Base-by-base conservation (phyloP, 1,140 invertebrate species). In the Drosophila varians region DNA sequence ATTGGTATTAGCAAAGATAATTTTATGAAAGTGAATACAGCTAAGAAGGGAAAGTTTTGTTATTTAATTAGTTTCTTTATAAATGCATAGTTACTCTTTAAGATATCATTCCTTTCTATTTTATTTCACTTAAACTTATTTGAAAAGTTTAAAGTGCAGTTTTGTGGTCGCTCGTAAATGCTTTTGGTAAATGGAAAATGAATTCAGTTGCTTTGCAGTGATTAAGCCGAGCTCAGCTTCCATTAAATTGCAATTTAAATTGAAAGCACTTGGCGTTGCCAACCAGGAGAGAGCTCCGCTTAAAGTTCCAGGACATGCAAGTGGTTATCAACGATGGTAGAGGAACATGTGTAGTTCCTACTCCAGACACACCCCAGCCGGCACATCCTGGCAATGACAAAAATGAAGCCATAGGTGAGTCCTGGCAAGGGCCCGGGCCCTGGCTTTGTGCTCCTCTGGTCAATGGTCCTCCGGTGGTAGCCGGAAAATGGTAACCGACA, bases 1-100 rank as follows among this genome's bases (percentile, higher is more conserved):
- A 78, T 84, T 84, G 69, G 57, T 54, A 60, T 48, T 57, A 73
- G 26, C 4, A 31, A 43, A 38, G 21, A 14, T 16, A 55, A 60
- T 18, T 5, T 12, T 26, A 53, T 40, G 21, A 26, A 8, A 43
- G 9, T 1, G 34, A 19, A 42, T 7, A 14, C 5, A 19, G 12
- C 1, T 1, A 16, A 38, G 36, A 6, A 16, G 14, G 5, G 3
- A 38, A 38, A 14, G n/a, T n/a, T n/a, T n/a, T n/a, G n/a, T n/a
- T n/a, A n/a, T n/a, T n/a, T n/a, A n/a, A n/a, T n/a, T n/a, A n/a
- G n/a, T n/a, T n/a, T n/a, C n/a, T n/a, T n/a, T n/a, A n/a, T n/a
- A n/a, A n/a, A n/a, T n/a, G n/a, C n/a, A n/a, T n/a, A n/a, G n/a
- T n/a, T n/a, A n/a, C n/a, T n/a, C n/a, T n/a, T n/a, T n/a, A n/a